phyloP scores from a whole-genome alignment of 92 coral and sea anemone genomes.

The Epizoanthus scotinus region DNA sequence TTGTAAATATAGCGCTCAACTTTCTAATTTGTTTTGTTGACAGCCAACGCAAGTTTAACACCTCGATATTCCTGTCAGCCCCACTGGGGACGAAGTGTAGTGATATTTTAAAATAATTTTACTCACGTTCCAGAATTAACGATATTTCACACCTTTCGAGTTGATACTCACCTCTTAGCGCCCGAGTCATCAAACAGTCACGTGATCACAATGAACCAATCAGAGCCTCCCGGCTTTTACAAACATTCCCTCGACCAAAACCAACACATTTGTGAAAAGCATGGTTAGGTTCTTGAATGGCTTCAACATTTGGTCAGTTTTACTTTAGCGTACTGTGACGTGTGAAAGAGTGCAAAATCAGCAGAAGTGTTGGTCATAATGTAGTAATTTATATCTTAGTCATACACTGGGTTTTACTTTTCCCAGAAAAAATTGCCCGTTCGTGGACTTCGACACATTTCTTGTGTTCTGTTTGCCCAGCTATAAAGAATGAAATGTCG shows the following conservation, averaged over 20 bases:
- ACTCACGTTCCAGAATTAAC: no score
- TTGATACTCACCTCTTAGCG: no score
- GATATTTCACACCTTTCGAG: no score
- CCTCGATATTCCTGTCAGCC: no score
- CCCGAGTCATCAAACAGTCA: constrained; percentile 1
- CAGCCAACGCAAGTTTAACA: no score
- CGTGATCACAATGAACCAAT: constrained; percentile 32
- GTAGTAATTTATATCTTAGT: neutral
- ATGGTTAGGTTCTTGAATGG: constrained; percentile 13
- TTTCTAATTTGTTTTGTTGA: no score
- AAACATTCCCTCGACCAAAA: constrained; percentile 28
- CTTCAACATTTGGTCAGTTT: constrained; percentile 7
- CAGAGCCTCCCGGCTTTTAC: constrained; percentile 43
- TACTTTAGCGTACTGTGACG: neutral
- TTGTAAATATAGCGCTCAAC: no score
- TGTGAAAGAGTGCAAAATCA: neutral
- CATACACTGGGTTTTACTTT: neutral
- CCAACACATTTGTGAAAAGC: constrained; percentile 13
- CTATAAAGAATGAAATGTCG: constrained; percentile 2
- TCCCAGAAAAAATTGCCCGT: neutral
- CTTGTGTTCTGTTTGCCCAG: constrained; percentile 2
- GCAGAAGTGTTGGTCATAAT: constrained; percentile 12
- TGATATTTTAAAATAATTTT: no score
- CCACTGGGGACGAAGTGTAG: no score
- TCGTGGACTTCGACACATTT: neutral